Base-by-base conservation (phyloP, 2,797 vertebrate species). In the Buceros bicornis region DNA sequence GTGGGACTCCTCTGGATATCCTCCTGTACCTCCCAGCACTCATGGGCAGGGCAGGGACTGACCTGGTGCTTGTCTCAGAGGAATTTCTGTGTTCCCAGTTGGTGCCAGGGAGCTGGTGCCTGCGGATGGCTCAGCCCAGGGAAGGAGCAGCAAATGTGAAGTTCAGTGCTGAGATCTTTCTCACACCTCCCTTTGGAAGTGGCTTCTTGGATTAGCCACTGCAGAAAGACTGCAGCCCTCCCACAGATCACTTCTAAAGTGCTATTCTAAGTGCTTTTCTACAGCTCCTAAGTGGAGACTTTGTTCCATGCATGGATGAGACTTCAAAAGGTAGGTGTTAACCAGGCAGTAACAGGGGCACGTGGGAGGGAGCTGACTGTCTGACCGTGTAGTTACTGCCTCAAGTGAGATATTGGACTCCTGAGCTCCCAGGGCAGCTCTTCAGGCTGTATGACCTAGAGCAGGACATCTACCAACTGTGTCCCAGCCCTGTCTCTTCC, bases 261-360 rank as follows among this genome's bases (percentile, higher is more conserved):
- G 65, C 65, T 86, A 77, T 43, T 33, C 37, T n/a, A 13, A 13
- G 10, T 24, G 73, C 16, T 53, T 62, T 51, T n/a, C 60, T 6
- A 16, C 16, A 51, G 37, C 42, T 72, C 10, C 21, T 21, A 2
- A n/a, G 72, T 1, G n/a, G 37, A 64, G 47, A 76, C 20, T 18
- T 29, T 57, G 28, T 45, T 88, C 80, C 33, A 8, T 14, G 43
- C 60, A 10, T 37, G 77, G 62, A 8, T 22, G 47, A 93, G 37
- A 25, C 60, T 94, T 61, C 31, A 12, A 51, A 69, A 90, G 82
- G 95, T 95, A 42, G 69, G 92, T 17, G 61, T 29, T 58, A 45
- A 65, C 15, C 8, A 45, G 89, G 56, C 58, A 48, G 57, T 8
- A 29, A 15, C 3, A 8, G 11, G 10, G 31, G 54, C 8, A 43